Conservation (phyloP, 1,140 invertebrate genomes). For the Drosophila asahinai region DNA sequence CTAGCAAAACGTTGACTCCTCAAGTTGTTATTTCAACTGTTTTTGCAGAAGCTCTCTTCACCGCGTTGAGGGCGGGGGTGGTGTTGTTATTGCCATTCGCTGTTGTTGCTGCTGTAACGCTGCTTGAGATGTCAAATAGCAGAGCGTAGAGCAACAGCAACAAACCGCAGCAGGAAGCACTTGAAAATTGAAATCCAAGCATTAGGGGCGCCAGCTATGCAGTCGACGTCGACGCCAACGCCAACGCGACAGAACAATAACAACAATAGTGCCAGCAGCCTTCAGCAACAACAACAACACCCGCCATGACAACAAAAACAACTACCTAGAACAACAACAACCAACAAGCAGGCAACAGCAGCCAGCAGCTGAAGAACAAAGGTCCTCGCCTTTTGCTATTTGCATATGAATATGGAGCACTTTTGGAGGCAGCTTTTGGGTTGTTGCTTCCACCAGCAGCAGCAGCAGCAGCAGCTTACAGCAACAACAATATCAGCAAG, state of each 20-base stretch:
- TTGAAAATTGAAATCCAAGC: conserved; percentile 81
- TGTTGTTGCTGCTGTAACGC: conserved; percentile 57
- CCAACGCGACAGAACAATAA: conserved; percentile 54
- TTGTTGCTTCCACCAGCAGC: conserved; percentile 50
- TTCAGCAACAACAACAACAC: conserved; percentile 29
- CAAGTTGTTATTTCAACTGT: conserved; percentile 68
- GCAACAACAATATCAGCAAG: conserved; percentile 39
- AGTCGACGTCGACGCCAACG: conserved; percentile 48
- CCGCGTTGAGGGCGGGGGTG: background rate
- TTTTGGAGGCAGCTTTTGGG: conserved; percentile 56
- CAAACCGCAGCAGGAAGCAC: conserved; percentile 73
- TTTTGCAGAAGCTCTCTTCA: conserved; percentile 36
- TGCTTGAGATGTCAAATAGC: conserved; percentile 80
- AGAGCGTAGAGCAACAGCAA: conserved; percentile 50
- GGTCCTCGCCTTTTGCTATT: conserved; percentile 72
- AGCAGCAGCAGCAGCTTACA: conserved; percentile 31
- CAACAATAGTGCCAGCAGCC: conserved; percentile 31
- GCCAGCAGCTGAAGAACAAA: conserved; percentile 50
- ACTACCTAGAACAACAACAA: conserved; percentile 13
- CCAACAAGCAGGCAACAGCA: conserved; percentile 28
- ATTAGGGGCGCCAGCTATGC: conserved; percentile 62
- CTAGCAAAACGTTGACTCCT: conserved; percentile 44
- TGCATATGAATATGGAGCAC: conserved; percentile 77
- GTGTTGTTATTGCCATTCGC: conserved; percentile 28
- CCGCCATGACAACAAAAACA: conserved; percentile 31